Base-by-base conservation (phyloP, 2,113 vertebrate species). In the Heliornis fulica region DNA sequence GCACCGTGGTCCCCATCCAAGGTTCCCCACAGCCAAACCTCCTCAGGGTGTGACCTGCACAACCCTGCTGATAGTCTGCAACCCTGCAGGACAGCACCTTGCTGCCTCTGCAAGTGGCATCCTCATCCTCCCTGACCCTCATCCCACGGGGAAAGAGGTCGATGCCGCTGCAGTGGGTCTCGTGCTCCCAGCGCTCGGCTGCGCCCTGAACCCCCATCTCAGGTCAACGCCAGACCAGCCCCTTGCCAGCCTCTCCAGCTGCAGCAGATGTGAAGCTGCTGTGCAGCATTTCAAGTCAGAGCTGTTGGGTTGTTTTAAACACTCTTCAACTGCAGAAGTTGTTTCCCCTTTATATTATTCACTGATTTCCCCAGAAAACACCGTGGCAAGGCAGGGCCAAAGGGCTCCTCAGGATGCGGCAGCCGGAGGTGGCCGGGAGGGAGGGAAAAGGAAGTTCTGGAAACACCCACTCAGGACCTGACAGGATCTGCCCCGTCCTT, bases 351-450 rank as follows among this genome's bases (percentile, higher is more conserved):
- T 45, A 29, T 32, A 7, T 8, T 69, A 5, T 40, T 69, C 57
- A 15, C 25, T 4, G 4, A 15, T 75, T 71, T 83, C 80, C 51
- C 68, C 4, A 22, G 41, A 32, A 48, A 32, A 56, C 6, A 1
- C 45, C 1, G 0, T 4, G 7, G 32, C 10, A 7, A 26, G 7
- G n/a, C 38, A 45, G 36, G 3, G 1, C 18, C 15, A 5, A 20
- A 40, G 64, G 22, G 16, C 53, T 64, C 63, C 76, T 10, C 0
- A 2, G 54, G 69, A 2, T 20, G 65, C 74, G 65, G 89, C 71
- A 59, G 54, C 69, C 0, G 2, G 56, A 54, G 68, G 45, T 1
- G 26, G 41, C 51, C 0, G 3, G 1, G 43, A 41, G 36, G 61
- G 60, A 57, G 70, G 40, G 57, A 38, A 31, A 41, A 85, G 63